These are phyloP conservation scores for Leucophora obtusa DNA, from an alignment of 2,888 invertebrate species.

Conservation along the genomic window DNA sequence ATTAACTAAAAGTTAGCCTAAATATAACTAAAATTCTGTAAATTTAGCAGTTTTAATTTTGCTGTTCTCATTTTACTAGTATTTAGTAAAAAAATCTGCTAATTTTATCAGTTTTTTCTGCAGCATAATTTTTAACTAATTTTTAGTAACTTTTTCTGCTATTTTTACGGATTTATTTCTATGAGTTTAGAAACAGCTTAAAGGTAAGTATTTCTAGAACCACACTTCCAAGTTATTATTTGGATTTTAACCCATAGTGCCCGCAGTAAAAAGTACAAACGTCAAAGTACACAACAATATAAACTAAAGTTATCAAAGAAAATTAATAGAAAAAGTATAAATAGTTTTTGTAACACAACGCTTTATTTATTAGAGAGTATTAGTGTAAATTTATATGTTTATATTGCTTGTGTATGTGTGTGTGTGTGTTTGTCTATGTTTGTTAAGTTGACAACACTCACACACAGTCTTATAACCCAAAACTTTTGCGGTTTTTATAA, in stretches of 20 bases:
- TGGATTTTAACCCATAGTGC: background rate
- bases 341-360: conserved; percentile 30
- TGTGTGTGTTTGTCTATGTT: conserved; percentile 6
- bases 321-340: conserved; percentile 45
- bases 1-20: too few relatives aligned
- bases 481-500: conserved; percentile 1
- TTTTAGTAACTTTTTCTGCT: too few relatives aligned
- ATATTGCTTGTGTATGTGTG: conserved; percentile 3
- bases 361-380: conserved; percentile 11
- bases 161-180: too few relatives aligned
- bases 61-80: too few relatives aligned
- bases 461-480: background rate
- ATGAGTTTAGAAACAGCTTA: too few relatives aligned
- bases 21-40: too few relatives aligned
- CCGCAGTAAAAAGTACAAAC: background rate
- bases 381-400: background rate
- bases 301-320: conserved; percentile 29
- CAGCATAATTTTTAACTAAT: too few relatives aligned
- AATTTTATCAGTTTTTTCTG: too few relatives aligned
- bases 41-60: too few relatives aligned
- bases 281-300: background rate
- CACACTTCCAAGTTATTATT: too few relatives aligned
- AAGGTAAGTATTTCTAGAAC: too few relatives aligned
- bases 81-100: too few relatives aligned
- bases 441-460: conserved; percentile 1